These are phyloP conservation scores for Pseudorectes ferrugineus DNA, from an alignment of 2,113 vertebrate genomes.

Conservation along the genomic window DNA sequence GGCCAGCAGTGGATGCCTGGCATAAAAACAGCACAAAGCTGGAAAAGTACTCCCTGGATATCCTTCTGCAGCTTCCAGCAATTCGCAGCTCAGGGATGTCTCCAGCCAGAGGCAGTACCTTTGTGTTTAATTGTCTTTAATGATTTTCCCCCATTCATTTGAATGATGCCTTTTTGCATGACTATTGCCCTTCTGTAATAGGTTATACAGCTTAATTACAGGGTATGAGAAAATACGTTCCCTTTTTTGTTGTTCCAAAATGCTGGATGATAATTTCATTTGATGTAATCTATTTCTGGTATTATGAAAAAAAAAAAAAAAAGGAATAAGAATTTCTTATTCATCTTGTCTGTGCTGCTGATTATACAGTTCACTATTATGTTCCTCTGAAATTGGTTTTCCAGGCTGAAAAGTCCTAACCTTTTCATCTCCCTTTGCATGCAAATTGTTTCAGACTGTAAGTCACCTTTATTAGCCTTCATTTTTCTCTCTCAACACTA, in stretches of 20 bases:
- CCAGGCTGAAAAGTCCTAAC: background rate
- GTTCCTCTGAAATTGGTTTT: background rate
- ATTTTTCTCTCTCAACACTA: background rate
- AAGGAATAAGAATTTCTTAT: background rate
- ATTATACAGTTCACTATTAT: background rate
- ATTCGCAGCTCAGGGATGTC: background rate
- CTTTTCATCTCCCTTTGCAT: background rate
- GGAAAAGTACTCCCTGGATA: background rate
- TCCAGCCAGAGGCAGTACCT: background rate
- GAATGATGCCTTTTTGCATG: background rate
- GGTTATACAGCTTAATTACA: background rate
- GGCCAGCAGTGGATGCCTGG: background rate
- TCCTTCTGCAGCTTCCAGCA: background rate
- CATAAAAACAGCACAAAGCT: fast-evolving
- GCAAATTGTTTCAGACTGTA: background rate
- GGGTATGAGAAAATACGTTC: background rate
- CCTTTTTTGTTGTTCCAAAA: background rate
- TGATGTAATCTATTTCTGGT: background rate
- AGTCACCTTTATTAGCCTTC: background rate
- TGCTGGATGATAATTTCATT: background rate
- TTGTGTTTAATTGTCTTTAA: background rate
- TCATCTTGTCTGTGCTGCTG: background rate
- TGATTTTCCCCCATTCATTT: background rate
- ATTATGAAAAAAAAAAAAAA: background rate
- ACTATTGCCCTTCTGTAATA: background rate